These are phyloP conservation scores for Pimephales promelas DNA, from an alignment of 2,113 vertebrate species.

Conservation along the genomic window DNA sequence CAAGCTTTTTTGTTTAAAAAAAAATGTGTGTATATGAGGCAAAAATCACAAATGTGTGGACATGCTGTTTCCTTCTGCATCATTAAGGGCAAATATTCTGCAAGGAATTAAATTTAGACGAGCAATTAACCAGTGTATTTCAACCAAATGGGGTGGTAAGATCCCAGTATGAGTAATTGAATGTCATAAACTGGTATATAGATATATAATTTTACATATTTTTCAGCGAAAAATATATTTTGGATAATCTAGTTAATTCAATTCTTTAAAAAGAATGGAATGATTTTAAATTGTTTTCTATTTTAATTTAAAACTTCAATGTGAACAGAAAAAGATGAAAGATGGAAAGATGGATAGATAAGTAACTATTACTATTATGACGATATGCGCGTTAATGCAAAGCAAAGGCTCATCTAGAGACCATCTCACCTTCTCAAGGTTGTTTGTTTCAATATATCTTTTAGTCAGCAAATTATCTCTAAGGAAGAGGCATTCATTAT, in stretches of 20 bases:
- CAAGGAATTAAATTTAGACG: not conserved
- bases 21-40: not conserved
- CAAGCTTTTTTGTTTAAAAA: no score
- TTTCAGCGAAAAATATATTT: not conserved
- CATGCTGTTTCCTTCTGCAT: not conserved
- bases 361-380: not conserved
- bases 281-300: no score
- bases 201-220: not conserved
- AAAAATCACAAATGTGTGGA: not conserved
- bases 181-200: conserved; percentile 2
- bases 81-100: not conserved
- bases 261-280: no score
- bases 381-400: not conserved
- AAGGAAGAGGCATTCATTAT: conserved; percentile 46
- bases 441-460: conserved; percentile 42
- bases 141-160: not conserved
- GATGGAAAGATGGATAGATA: not conserved
- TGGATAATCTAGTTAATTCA: not conserved
- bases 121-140: not conserved
- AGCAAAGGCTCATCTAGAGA: conserved; percentile 41
- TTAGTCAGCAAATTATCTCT: conserved; percentile 57
- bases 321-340: not conserved
- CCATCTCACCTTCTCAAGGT: conserved; percentile 46
- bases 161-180: not conserved
- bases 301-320: no score